phyloP scores from a whole-genome alignment of 2,113 vertebrate genomes.

The Antechinus stuartii region DNA sequence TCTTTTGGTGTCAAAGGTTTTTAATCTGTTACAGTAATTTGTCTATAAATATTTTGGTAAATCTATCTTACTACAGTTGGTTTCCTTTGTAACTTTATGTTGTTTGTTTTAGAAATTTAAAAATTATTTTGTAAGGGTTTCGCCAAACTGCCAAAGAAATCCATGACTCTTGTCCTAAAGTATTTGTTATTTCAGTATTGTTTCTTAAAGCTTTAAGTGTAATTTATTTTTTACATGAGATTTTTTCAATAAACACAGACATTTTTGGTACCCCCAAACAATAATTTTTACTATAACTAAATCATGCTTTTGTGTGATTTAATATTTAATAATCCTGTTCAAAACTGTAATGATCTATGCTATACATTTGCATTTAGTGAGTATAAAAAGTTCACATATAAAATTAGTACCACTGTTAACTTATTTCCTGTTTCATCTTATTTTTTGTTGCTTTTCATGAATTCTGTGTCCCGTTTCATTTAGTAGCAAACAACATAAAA shows the following conservation, averaged over 20 bases:
- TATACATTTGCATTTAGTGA: constrained; percentile 24
- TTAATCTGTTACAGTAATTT: background rate
- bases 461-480: constrained; percentile 36
- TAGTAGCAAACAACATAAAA: constrained; percentile 17
- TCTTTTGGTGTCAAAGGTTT: background rate
- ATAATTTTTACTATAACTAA: constrained; percentile 21
- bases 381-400: constrained; percentile 21
- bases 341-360: constrained; percentile 37
- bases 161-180: background rate
- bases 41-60: background rate
- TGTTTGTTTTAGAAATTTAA: background rate
- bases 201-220: background rate
- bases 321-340: constrained; percentile 9
- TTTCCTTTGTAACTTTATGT: background rate
- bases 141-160: background rate
- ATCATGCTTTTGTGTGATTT: constrained; percentile 25
- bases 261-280: background rate
- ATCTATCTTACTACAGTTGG: background rate
- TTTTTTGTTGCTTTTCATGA: constrained; percentile 40
- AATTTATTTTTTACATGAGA: constrained; percentile 36
- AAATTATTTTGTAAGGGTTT: background rate
- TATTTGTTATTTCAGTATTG: constrained; percentile 19
- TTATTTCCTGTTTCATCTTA: constrained; percentile 22
- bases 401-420: constrained; percentile 35
- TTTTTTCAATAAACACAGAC: constrained; percentile 43